Evolutionary conservation across 2,797 vertebrate genomes (phyloP), one percentile per base, ranked within the genome.

Genomic region (Synanceia verrucosa): DNA sequence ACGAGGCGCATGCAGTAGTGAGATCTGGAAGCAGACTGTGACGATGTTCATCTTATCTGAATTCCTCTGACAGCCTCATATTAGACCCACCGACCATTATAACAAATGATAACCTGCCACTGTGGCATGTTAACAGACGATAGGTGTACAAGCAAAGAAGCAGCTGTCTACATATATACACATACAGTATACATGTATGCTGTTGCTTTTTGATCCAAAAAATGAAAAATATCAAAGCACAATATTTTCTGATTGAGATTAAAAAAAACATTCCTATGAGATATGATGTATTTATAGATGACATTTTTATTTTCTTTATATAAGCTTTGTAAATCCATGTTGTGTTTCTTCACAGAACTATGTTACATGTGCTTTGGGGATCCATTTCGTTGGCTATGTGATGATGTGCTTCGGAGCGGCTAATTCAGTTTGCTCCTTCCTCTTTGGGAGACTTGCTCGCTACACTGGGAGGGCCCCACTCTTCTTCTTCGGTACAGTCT

Each of bases 381-480:
- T 99, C 90, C 96, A 95, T 23, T 95, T 73, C 0, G 94, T 99
- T 13, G 98, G 97, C 8, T 99, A 93, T 33, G 92, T 91, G 68
- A 98, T 97, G 97, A 99, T 98, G 92, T 97, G 96, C 84, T 99
- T 98, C 37, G 93, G 95, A 3, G 96, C 95, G 10, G 5, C 92
- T 4, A 95, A 97, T 56, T 94, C 97, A 0, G 23, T 98, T 11
- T 95, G 89, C 84, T 99, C 97, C 0, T 77, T 94, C 66, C 56
- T 94, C 2, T 97, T 95, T 0, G 98, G 97, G 34, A 94, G 92
- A 79, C 77, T 98, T 26, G 94, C 96, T 24, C 88, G 73, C 52
- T 93, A 94, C 88, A 96, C 92, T 0, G 97, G 97, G 23, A 93
- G 97, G 79, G 86, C 86, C 0, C 4, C 87, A 0, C 94, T 99